Evolutionary conservation across 2,113 vertebrate species (phyloP), one percentile per base, ranked within the genome.

Genomic region (Philantomba maxwellii): DNA sequence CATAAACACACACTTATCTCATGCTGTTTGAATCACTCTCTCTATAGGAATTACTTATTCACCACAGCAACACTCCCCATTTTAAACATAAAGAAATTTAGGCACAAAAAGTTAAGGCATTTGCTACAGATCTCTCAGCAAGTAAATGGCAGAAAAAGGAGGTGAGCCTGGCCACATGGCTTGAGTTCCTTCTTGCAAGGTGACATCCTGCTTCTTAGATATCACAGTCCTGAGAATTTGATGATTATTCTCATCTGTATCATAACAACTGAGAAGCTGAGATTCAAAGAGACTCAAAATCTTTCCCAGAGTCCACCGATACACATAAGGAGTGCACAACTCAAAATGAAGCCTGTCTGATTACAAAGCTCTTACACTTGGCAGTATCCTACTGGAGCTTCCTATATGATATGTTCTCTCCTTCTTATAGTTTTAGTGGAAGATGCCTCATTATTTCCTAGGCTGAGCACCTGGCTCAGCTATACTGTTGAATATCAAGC

Each of bases 241-340:
- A 9, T 94, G 75, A 89, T 57, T 23, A 87, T 5, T 53, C n/a
- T 39, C 51, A 28, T 45, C 30, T 60, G 7, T 80, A 51, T 21
- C 87, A 57, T 80, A 45, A 84, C 94, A 95, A 94, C 21, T 17
- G 62, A 62, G 53, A 84, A 16, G 66, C 30, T 49, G 28, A 87
- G 78, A 49, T 62, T 86, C 81, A 90, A 66, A 86, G 64, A 88
- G 49, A 86, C 13, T 43, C 77, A 26, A 33, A 36, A 55, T 55
- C 3, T 36, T 92, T 70, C 62, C 58, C 26, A 26, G 60, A 82
- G 77, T 26, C 60, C 28, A 75, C 6, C 16, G 5, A 62, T 26
- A 47, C 82, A 60, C 19, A 36, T 0, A 43, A 87, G n/a, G 43
- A 53, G 6, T 4, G 4, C 30, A 84, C 4, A 26, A 36, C 55